Evolutionary conservation across 1,140 invertebrate genomes (phyloP), one percentile per base, ranked within the genome.

Genomic region (Nilaparvata lugens): DNA sequence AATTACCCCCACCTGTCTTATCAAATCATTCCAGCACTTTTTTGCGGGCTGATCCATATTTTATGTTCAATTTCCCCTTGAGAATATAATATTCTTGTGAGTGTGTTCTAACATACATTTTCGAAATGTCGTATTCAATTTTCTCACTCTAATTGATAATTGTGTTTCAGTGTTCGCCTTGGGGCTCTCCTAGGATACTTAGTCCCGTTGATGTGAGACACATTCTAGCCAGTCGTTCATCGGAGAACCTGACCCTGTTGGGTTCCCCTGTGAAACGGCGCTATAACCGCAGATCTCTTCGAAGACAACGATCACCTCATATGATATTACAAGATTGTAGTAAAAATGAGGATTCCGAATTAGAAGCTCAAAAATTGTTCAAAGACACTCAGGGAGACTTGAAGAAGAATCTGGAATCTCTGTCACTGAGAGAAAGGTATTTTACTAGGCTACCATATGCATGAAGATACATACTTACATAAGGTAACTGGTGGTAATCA

Each of bases 121-220:
- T 28, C 28, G 3, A 28, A n/a, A n/a, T n/a, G n/a, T n/a, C n/a
- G n/a, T n/a, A n/a, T n/a, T n/a, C n/a, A n/a, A 28, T 28, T 35
- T 35, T 11, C 13, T 35, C 31, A 35, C 1, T 35, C 13, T 7
- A 28, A 35, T 56, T 56, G 2, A 28, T 59, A 28, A 43, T 62
- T 45, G 52, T 21, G 28, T 61, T 65, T n/a, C 48, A 78, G 74
- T 73, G 71, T 58, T 78, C 77, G 11, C 78, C 78, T 0, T 80
- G 78, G 78, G 78, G 75, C 63, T 79, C 78, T 1, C 78, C 78
- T 1, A 69, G 76, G 25, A 76, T 79, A 11, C 66, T 79, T 11
- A 77, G 76, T 62, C 77, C 78, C 18, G 78, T 79, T 5, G 77
- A 79, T 64, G 71, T 77, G 25, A 69, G 74, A 9, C 76, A 79